Conservation (phyloP, 2,888 invertebrate genomes). For the Drosophila glabriapex region DNA sequence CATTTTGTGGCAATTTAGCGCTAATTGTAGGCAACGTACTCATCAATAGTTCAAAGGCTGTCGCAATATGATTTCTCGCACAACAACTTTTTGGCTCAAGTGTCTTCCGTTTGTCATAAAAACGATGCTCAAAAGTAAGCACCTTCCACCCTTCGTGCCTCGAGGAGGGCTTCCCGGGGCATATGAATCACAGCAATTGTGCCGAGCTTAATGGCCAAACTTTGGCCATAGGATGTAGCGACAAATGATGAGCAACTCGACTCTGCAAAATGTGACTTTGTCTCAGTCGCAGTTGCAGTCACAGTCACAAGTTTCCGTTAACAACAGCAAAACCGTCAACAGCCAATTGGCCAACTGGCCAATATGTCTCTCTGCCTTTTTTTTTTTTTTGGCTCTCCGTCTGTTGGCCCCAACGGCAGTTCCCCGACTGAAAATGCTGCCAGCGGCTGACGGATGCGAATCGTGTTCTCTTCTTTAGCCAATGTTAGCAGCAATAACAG, state of each 20-base stretch:
- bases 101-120: conserved; percentile 79
- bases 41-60: conserved; percentile 78
- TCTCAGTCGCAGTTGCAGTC: conserved; percentile 21
- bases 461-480: background rate
- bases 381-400: conserved; percentile 30
- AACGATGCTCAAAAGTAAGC: conserved; percentile 39
- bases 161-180: conserved; percentile 28
- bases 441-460: conserved; percentile 14
- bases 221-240: conserved; percentile 73
- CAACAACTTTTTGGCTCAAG: conserved; percentile 69
- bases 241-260: conserved; percentile 67
- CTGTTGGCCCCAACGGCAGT: conserved; percentile 55
- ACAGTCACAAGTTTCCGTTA: conserved; percentile 20
- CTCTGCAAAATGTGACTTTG: conserved; percentile 45
- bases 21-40: conserved; percentile 73
- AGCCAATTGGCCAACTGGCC: conserved; percentile 30
- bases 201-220: conserved; percentile 75
- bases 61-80: conserved; percentile 33
- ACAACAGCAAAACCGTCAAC: conserved; percentile 18
- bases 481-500: conserved; percentile 9
- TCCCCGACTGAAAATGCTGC: conserved; percentile 59
- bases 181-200: conserved; percentile 79
- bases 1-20: conserved; percentile 35
- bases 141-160: conserved; percentile 2
- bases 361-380: conserved; percentile 14